Evolutionary conservation across 2,113 vertebrate species (phyloP).

Genomic region (Baryphthengus martii): DNA sequence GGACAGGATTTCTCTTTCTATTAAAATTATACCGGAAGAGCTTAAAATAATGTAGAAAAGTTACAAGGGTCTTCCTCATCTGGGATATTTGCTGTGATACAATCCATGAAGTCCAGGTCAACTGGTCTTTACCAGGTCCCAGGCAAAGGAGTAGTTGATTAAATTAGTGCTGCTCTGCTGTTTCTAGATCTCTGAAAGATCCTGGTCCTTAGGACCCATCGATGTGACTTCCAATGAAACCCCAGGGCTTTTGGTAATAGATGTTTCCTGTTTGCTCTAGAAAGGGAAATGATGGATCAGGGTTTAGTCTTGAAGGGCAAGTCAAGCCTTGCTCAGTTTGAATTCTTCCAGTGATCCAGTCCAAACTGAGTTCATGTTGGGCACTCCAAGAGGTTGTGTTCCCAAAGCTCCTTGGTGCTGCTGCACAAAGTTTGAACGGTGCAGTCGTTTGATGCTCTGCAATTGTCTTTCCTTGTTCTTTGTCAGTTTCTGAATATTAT

Average conservation of each 20-base stretch:
- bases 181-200: neutral
- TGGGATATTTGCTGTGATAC: neutral
- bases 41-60: neutral
- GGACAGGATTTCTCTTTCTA: neutral
- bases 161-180: neutral
- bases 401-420: neutral
- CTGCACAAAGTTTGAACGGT: neutral
- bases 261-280: neutral
- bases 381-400: neutral
- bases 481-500: neutral
- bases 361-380: fast-evolving
- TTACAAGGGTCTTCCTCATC: neutral
- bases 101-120: neutral
- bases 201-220: neutral
- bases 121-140: fast-evolving
- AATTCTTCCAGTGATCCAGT: neutral
- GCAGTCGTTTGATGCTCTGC: neutral
- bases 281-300: neutral
- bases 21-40: neutral
- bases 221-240: neutral
- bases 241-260: neutral
- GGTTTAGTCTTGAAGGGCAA: neutral
- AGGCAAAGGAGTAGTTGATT: neutral
- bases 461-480: neutral
- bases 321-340: neutral